Percentiles rank a stretch among this genome's conserved stretches.
Evolutionary conservation across 2,888 invertebrate species (phyloP).

Genomic region (Mycalesis mineus): DNA sequence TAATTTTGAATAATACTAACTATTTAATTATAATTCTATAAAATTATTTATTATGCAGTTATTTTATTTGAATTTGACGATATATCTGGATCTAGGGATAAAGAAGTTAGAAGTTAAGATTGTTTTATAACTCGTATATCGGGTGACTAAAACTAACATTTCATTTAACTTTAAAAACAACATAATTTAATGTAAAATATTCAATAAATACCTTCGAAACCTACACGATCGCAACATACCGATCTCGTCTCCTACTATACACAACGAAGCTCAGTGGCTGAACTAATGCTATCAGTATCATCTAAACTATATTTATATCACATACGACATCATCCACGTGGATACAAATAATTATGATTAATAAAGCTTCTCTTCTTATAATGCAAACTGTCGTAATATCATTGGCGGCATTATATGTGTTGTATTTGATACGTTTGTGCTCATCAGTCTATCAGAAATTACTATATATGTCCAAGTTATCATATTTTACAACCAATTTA

Average conservation of each 20-base stretch:
- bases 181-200: conserved; percentile 51
- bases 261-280: conserved; percentile 36
- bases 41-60: too few relatives aligned
- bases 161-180: conserved; percentile 48
- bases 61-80: conserved; percentile 11
- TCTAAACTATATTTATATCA: conserved; percentile 69
- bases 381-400: conserved; percentile 53
- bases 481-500: background rate
- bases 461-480: background rate
- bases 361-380: conserved; percentile 54
- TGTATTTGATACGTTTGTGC: too few relatives aligned
- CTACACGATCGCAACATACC: conserved; percentile 48
- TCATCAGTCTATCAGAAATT: conserved; percentile 13
- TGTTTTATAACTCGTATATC: conserved; percentile 2
- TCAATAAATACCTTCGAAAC: conserved; percentile 57
- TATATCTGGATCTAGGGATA: conserved; percentile 17
- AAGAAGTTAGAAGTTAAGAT: background rate
- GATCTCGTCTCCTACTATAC: conserved; percentile 43
- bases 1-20: too few relatives aligned
- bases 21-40: too few relatives aligned
- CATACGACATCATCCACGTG: conserved; percentile 68
- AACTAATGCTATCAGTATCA: conserved; percentile 43
- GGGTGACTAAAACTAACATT: conserved; percentile 45
- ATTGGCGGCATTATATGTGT: background rate
- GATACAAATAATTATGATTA: conserved; percentile 54